A percentile compares a stretch with the other conserved stretches of the same genome.
These are phyloP conservation scores for Celastrina argiolus DNA, from an alignment of 2,888 invertebrate genomes.

Conservation along the genomic window DNA sequence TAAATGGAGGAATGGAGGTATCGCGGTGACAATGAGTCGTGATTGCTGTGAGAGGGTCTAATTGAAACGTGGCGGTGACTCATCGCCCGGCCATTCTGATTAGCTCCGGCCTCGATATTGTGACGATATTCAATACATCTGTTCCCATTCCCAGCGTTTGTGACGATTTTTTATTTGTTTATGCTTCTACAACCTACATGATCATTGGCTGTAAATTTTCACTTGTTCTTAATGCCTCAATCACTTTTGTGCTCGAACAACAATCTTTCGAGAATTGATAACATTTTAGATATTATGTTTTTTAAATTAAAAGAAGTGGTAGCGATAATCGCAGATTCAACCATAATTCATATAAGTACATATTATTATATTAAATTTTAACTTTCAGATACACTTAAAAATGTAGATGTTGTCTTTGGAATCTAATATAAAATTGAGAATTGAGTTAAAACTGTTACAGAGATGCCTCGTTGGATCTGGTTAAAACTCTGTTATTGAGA, in stretches of 20 bases:
- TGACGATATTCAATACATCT: conserved; percentile 27
- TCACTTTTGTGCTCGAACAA: not conserved
- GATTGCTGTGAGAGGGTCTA: conserved; percentile 68
- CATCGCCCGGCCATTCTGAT: conserved; percentile 61
- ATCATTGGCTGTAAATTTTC: not conserved
- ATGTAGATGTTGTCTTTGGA: no score
- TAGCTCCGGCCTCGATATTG: conserved; percentile 44
- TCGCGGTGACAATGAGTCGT: conserved; percentile 71
- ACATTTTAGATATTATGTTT: no score
- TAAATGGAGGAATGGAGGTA: conserved; percentile 53
- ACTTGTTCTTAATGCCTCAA: not conserved
- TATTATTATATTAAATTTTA: no score
- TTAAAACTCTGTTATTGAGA: no score
- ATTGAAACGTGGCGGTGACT: conserved; percentile 58
- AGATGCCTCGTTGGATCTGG: no score
- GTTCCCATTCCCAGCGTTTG: conserved; percentile 17
- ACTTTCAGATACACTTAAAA: no score
- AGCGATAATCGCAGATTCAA: no score
- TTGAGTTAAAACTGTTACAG: no score
- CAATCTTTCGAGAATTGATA: no score
- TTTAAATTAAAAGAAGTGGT: no score
- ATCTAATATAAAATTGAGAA: no score
- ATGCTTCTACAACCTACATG: not conserved
- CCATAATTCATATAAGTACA: no score
- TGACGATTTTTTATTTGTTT: conserved; percentile 19